Base-by-base conservation (phyloP, 2,797 vertebrate genomes). In the Lagodon rhomboides region DNA sequence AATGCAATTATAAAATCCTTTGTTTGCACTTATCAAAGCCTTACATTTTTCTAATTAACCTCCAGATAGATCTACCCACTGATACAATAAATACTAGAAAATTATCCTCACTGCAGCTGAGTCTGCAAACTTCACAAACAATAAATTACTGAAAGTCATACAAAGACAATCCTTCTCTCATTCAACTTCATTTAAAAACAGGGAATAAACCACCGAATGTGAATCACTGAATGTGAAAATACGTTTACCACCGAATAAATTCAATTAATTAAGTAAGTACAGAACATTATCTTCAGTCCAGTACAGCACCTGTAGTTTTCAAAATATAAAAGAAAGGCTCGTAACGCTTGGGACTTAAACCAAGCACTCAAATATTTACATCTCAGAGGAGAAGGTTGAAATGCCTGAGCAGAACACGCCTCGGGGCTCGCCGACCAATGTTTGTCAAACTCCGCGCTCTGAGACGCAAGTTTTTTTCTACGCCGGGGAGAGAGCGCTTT, bases 331-430 rank as follows among this genome's bases (percentile, higher is more conserved):
- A 68, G 49, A 67, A 66, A 72, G 54, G 38, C 34, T 43, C 23
- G 18, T 49, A 38, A 47, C 18, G 13, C 41, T 20, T 64, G 38
- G 60, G 68, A 68, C 77, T 84, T 64, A 51, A 25, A 82, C 17
- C 58, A 82, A 25, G 59, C 38, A n/a, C 56, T 87, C 65, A 84
- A 88, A 89, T 83, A 90, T 87, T 87, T 76, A 87, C 68, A 76
- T 78, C 82, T 80, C 80, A 54, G 69, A 55, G 63, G 77, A 76
- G 53, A 75, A 4, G 68, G 84, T 56, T 82, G 64, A 85, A 83
- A 83, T 50, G 81, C 69, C 66, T 87, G 79, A 79, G 72, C 68
- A 66, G 77, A 80, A 73, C 69, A 73, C 80, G 85, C 89, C 84
- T 66, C 7, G 7, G 81, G 87, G 77, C 76, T 61, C 30, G 27